Percentiles rank a stretch among this genome's conserved stretches.
phyloP scores from a whole-genome alignment of 2,888 invertebrate species.

The Ochlodes sylvanus region DNA sequence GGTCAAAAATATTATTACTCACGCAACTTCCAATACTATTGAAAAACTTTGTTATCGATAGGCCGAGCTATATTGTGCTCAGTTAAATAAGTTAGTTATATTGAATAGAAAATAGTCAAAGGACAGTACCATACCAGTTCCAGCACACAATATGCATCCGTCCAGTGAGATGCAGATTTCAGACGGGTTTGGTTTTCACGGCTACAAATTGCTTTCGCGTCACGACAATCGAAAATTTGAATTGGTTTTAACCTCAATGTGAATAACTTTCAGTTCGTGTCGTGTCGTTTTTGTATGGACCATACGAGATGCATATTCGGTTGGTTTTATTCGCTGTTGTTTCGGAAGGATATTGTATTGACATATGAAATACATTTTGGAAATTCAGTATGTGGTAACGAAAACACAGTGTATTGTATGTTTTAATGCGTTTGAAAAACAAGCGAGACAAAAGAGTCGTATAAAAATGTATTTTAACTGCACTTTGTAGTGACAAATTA shows the following conservation, averaged over 20 bases:
- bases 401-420: not conserved
- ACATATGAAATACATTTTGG: not conserved
- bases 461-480: not conserved
- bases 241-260: constrained; percentile 76
- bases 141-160: constrained; percentile 4
- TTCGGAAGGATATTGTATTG: constrained; percentile 18
- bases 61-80: no score
- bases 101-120: no score
- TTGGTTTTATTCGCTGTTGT: constrained; percentile 22
- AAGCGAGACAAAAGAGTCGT: not conserved
- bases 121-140: constrained; percentile 7
- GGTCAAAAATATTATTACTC: no score
- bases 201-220: constrained; percentile 49
- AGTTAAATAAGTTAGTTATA: no score
- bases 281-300: constrained; percentile 14
- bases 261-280: constrained; percentile 47
- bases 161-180: constrained; percentile 39
- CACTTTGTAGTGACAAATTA: no score
- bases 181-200: constrained; percentile 44
- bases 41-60: no score
- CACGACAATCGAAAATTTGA: constrained; percentile 64
- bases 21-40: no score
- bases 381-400: no score
- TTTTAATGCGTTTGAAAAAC: not conserved
- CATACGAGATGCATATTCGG: constrained; percentile 27